Evolutionary conservation across 1,140 invertebrate genomes (phyloP).

Genomic region (Melanaphis sacchari): DNA sequence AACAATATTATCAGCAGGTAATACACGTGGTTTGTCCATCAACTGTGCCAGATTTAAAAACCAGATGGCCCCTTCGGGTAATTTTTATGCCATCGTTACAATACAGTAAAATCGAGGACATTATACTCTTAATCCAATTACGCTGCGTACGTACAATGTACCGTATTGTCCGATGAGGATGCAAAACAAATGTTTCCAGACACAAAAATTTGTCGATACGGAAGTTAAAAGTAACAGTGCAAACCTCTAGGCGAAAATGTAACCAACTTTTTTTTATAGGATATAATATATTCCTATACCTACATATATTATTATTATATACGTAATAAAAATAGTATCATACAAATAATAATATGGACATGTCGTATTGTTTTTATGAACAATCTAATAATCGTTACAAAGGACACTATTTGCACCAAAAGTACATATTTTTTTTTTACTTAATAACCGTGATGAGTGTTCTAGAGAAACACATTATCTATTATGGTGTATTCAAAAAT

Average conservation of each 20-base stretch:
- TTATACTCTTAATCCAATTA: conserved; percentile 29
- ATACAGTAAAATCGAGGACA: conserved; percentile 18
- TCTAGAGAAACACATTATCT: background rate
- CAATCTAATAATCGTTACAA: background rate
- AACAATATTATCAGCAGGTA: background rate
- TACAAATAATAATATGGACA: background rate
- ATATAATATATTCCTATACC: background rate
- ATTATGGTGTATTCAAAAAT: background rate
- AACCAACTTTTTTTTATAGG: background rate
- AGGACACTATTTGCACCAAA: background rate
- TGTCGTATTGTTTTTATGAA: background rate
- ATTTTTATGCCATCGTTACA: background rate
- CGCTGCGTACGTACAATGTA: background rate
- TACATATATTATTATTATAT: background rate
- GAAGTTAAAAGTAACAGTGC: background rate
- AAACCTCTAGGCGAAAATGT: background rate
- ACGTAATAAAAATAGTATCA: background rate
- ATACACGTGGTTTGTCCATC: background rate
- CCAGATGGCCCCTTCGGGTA: background rate
- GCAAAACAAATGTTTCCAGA: background rate
- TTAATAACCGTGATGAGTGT: background rate
- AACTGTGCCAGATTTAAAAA: background rate
- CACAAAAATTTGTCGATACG: background rate
- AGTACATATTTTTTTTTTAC: background rate
- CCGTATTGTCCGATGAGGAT: conserved; percentile 23